Conservation (phyloP, 2,113 vertebrate genomes). For the Bufo bufo region DNA sequence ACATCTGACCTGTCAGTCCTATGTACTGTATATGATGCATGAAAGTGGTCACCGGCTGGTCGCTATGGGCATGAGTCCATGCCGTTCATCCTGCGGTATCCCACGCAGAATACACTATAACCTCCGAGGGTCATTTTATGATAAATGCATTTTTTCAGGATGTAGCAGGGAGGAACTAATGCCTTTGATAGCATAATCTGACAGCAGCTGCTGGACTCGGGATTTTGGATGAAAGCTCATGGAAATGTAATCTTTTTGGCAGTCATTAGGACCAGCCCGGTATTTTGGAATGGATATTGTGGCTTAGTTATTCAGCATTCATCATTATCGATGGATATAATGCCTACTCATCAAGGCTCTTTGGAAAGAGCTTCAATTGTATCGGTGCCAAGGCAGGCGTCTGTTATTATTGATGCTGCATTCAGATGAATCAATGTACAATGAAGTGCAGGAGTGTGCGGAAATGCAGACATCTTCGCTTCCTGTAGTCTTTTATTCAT, state of each 20-base stretch:
- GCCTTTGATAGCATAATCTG: constrained; percentile 50
- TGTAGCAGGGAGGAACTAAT: constrained; percentile 10
- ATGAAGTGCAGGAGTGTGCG: constrained; percentile 36
- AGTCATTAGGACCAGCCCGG: constrained; percentile 56
- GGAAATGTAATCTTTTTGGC: constrained; percentile 60
- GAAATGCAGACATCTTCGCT: constrained; percentile 17
- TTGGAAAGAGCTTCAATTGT: constrained; percentile 34
- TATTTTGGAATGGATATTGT: constrained; percentile 44
- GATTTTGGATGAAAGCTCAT: constrained; percentile 52
- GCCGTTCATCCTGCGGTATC: not conserved
- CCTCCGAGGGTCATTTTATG: not conserved
- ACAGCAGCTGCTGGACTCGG: constrained; percentile 53
- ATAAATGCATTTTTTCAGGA: constrained; percentile 20
- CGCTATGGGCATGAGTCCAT: not conserved
- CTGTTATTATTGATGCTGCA: constrained; percentile 37
- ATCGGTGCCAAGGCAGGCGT: constrained; percentile 34
- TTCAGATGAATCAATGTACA: constrained; percentile 48
- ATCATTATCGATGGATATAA: constrained; percentile 48
- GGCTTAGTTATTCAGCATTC: constrained; percentile 49
- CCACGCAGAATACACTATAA: not conserved
- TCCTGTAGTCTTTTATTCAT: constrained; percentile 32
- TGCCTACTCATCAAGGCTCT: constrained; percentile 49
- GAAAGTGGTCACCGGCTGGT: not conserved
- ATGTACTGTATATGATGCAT: not conserved
- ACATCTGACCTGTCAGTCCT: too few species aligned